Evolutionary conservation across 2,113 vertebrate species (phyloP), one percentile per base, ranked within the genome.

Genomic region (Varanus salvator): DNA sequence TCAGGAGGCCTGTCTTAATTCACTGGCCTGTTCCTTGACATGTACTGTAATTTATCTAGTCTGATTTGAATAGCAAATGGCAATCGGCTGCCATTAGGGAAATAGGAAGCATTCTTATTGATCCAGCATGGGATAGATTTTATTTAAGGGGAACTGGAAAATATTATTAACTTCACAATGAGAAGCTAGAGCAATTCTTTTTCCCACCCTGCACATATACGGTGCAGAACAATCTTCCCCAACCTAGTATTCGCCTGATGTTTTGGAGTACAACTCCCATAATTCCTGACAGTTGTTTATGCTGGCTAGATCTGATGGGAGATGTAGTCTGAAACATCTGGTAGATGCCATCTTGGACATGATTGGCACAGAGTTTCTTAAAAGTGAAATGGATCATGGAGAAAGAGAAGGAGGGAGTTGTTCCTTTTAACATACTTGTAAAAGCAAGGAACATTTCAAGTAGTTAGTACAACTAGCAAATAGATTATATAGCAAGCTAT

Each of bases 41-140:
- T 98, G 97, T 98, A 98, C 97, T 97, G 97, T 98, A 97, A 98
- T 98, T 98, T 98, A 98, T 98, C 97, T 98, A 96, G 97, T 98
- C 97, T 98, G 97, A 98, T 98, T 98, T 98, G 97, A 98, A 98
- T 98, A 98, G 97, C 97, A 98, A 98, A 98, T 98, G 97, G 97
- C 97, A 97, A 98, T 97, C 97, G 97, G 96, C 97, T 97, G 97
- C 97, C 97, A 98, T 98, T 98, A 98, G 97, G 97, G 97, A 98
- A 98, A 98, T 97, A 97, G 97, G 97, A 97, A 97, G 97, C 97
- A 97, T 97, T 97, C 97, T 98, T 98, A 98, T 98, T 97, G 97
- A 98, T 98, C 97, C 97, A 97, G 96, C 96, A 97, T 96, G 95
- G 97, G 96, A 95, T 97, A 95, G 96, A 96, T 98, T 97, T 98